Evolutionary conservation across 1,140 invertebrate species (phyloP), one percentile per base, ranked within the genome.

Genomic region (Aphidius gifuensis): DNA sequence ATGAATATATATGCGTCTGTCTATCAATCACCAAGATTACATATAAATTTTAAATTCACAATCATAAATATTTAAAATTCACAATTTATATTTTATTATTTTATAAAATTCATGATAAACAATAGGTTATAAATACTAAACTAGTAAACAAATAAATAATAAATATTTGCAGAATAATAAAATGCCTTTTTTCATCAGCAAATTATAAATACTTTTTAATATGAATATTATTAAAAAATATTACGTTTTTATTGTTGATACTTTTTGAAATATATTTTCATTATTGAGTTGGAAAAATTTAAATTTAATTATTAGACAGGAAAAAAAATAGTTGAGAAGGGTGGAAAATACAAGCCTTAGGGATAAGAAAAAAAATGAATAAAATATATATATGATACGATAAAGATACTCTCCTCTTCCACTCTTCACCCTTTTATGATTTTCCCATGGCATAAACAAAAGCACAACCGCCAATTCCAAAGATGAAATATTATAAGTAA

Each of bases 401-500:
- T 45, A 16, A 42, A 62, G 43, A 32, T 32, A 32, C 4, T 3
- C 23, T 32, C 23, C 4, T 32, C 32, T 23, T 54, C 8, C 51
- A 16, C 51, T 32, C 51, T 49, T 45, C 71, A 72, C 69, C 71
- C 69, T 66, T 65, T 74, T 71, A 74, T 70, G 75, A 58, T 48
- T 62, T 79, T 81, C 78, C 74, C 77, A 80, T 81, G 76, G 78
- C 79, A 81, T 81, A 80, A 81, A 81, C 79, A 81, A 80, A 32
- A 81, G 72, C 74, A 74, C 73, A 80, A 81, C 80, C 80, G 74
- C 72, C 77, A 80, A 81, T 81, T 81, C 78, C 73, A 73, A 74
- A 78, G 78, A 81, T 80, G 79, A 81, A 81, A 81, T 81, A 81
- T 81, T 81, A 81, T 81, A 80, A 81, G 78, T 81, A 81, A 81